phyloP scores from a whole-genome alignment of 2,797 vertebrate species.

The Halcyon smyrnensis region DNA sequence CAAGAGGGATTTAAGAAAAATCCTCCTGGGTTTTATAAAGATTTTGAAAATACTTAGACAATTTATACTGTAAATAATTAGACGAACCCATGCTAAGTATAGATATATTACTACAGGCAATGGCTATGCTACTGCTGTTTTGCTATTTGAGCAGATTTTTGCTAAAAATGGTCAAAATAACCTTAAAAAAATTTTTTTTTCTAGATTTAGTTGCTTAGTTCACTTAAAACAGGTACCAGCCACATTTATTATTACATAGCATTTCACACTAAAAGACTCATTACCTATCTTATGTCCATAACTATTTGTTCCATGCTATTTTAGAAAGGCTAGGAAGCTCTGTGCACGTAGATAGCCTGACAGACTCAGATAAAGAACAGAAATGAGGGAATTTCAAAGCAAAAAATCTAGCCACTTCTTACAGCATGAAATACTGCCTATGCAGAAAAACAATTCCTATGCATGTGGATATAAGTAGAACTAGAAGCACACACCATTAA shows the following conservation, averaged over 20 bases:
- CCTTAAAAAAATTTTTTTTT: not conserved
- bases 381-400: slow-evolving; percentile 20
- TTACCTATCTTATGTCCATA: slow-evolving; percentile 9
- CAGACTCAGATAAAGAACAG: slow-evolving; percentile 29
- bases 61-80: not conserved
- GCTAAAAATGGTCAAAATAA: not conserved
- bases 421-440: not conserved
- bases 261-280: slow-evolving; percentile 41
- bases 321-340: slow-evolving; percentile 40
- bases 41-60: not conserved
- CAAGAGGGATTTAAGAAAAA: not conserved
- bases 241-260: not conserved
- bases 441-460: not conserved
- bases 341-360: slow-evolving; percentile 40
- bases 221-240: not conserved
- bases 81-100: not conserved
- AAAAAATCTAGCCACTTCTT: not conserved
- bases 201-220: not conserved
- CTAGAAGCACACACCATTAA: not conserved
- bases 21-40: not conserved
- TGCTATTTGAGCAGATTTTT: not conserved
- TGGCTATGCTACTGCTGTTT: not conserved
- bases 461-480: not conserved
- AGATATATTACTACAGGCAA: not conserved
- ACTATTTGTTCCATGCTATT: slow-evolving; percentile 38